Evolutionary conservation across 2,888 invertebrate species (phyloP), one percentile per base, ranked within the genome.

Genomic region (Sylvicola fuscatus): DNA sequence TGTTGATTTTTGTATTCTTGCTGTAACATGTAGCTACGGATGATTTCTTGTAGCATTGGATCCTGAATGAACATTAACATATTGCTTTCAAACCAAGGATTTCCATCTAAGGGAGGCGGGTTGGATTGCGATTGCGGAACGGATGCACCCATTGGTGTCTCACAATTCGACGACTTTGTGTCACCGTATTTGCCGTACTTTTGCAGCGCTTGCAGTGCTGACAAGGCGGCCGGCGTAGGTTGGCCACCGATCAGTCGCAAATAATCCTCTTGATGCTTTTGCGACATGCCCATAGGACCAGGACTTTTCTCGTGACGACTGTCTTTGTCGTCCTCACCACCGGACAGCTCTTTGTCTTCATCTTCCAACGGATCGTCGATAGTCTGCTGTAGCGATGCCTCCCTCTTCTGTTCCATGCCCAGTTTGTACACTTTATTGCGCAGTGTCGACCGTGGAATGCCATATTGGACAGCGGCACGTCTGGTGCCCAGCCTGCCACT

Each of bases 371-470:
- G 34, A 14, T 44, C 43, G 12, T 44, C 42, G 5, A 48, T 38
- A 41, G 42, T 38, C 42, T 36, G 47, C 40, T 34, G 39, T 39
- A 37, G 42, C 42, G 44, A 37, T 56, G 66, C 69, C 50, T 78
- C 77, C 45, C 73, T 66, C 50, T 71, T 71, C 35, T 70, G 66
- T 47, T 81, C 81, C 59, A 75, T 62, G 38, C 72, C 68, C 50
- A 82, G 64, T 58, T 86, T 86, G 66, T 81, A 80, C 53, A 84
- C 87, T 63, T 97, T 97, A 65, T 93, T 97, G 42, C 95, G 72
- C 35, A 97, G 71, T 16, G 93, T 95, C 44, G 95, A 92, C 43
- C 95, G 72, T 6, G 95, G 95, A 53, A 95, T 92, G 48, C 92
- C 90, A 61, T 97, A 97, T 48, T 92, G 79, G 37, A 87, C 86